phyloP scores from a whole-genome alignment of 2,888 invertebrate species.

The Philereme transversata region DNA sequence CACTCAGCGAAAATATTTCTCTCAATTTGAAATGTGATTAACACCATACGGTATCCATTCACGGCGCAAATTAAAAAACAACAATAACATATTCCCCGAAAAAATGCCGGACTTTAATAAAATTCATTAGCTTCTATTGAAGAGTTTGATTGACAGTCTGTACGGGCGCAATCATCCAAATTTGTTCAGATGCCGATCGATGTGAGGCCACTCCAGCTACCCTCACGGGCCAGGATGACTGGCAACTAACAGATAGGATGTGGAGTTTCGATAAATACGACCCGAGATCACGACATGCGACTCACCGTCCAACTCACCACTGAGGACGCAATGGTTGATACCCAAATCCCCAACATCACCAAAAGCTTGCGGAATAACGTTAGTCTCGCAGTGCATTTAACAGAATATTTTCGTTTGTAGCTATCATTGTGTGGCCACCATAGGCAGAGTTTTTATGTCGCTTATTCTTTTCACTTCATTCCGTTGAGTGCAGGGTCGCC shows the following conservation, averaged over 20 bases:
- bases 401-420: no score
- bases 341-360: no score
- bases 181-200: conserved; percentile 62
- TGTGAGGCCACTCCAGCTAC: conserved; percentile 51
- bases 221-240: conserved; percentile 51
- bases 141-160: conserved; percentile 53
- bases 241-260: conserved; percentile 23
- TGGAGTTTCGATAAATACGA: conserved; percentile 10
- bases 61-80: conserved; percentile 35
- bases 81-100: conserved; percentile 32
- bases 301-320: no score
- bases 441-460: background rate
- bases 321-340: no score
- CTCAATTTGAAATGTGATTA: conserved; percentile 5
- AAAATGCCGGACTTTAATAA: conserved; percentile 53
- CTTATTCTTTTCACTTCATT: background rate
- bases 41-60: conserved; percentile 27
- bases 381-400: no score
- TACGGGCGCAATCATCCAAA: conserved; percentile 64
- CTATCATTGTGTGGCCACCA: no score
- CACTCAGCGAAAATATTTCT: conserved; percentile 1
- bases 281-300: conserved; percentile 7
- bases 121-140: conserved; percentile 57
- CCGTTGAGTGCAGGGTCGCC: conserved; percentile 3
- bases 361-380: no score